Conservation (phyloP, 2,113 vertebrate genomes). For the Lepus europaeus region DNA sequence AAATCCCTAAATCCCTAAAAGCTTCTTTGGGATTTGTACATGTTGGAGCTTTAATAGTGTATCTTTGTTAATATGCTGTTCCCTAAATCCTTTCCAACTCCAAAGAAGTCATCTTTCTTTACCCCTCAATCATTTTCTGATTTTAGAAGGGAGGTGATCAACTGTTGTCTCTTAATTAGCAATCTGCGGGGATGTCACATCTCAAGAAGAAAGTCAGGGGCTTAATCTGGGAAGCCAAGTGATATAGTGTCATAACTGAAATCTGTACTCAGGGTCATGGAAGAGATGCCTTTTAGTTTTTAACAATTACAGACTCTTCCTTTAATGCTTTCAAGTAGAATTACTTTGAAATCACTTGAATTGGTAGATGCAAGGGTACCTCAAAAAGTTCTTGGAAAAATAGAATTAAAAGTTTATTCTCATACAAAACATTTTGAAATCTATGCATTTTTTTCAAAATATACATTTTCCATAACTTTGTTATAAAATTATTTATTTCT, state of each 20-base stretch:
- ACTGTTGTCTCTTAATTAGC: conserved; percentile 64
- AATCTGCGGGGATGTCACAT: conserved; percentile 41
- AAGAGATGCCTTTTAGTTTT: conserved; percentile 36
- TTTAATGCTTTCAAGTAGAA: conserved; percentile 31
- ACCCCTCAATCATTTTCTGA: conserved; percentile 35
- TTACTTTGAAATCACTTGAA: too few relatives aligned
- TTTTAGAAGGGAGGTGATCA: conserved; percentile 48
- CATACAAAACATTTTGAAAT: too few relatives aligned
- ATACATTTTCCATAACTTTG: too few relatives aligned
- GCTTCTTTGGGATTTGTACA: conserved; percentile 80
- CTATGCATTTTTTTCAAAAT: too few relatives aligned
- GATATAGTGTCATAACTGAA: background rate
- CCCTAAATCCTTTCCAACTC: conserved; percentile 61
- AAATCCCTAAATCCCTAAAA: conserved; percentile 78
- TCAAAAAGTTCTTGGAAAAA: too few relatives aligned
- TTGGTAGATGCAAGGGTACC: too few relatives aligned
- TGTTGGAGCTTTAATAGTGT: conserved; percentile 75
- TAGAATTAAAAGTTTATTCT: too few relatives aligned
- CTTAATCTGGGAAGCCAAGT: conserved; percentile 56
- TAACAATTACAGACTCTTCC: conserved; percentile 3
- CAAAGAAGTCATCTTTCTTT: conserved; percentile 67
- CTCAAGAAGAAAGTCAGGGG: conserved; percentile 6
- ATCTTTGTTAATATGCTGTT: conserved; percentile 77
- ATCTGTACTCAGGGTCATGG: conserved; percentile 10
- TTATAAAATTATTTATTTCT: too few relatives aligned